These are phyloP conservation scores for Crotalus viridis DNA, from an alignment of 2,113 vertebrate genomes.

Conservation along the genomic window DNA sequence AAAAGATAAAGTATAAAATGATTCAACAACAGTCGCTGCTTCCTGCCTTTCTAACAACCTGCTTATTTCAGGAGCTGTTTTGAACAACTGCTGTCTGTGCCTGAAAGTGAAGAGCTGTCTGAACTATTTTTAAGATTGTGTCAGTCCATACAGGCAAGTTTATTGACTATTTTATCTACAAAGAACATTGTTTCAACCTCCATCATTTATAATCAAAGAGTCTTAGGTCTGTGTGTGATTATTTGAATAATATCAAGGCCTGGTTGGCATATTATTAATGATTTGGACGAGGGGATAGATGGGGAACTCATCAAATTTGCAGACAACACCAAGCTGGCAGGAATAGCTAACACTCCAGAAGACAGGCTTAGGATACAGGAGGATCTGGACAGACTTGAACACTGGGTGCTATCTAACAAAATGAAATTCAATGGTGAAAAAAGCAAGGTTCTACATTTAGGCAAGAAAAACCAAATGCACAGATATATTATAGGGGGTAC, in stretches of 20 bases:
- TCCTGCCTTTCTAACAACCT: constrained; percentile 11
- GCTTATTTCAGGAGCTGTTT: constrained; percentile 91
- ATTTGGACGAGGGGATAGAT: too few relatives aligned
- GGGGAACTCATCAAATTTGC: too few relatives aligned
- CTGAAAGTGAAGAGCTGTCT: constrained; percentile 88
- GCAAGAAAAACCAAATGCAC: too few relatives aligned
- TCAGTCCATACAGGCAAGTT: constrained; percentile 87
- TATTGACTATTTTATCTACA: constrained; percentile 1
- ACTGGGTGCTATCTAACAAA: too few relatives aligned
- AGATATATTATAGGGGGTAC: too few relatives aligned
- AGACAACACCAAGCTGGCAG: too few relatives aligned
- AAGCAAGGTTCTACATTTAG: too few relatives aligned
- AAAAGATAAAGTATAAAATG: not conserved
- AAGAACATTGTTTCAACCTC: not conserved
- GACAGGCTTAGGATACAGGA: too few relatives aligned
- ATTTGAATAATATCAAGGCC: not conserved
- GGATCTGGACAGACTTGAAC: too few relatives aligned
- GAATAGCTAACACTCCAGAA: too few relatives aligned
- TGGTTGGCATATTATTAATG: not conserved
- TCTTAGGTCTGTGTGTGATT: not conserved
- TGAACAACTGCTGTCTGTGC: constrained; percentile 91
- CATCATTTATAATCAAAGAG: not conserved
- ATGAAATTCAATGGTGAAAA: too few relatives aligned
- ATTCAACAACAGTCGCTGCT: not conserved
- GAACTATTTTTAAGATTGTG: constrained; percentile 91